Evolutionary conservation across 1,140 invertebrate genomes (phyloP), one percentile per base, ranked within the genome.

Genomic region (Trichomalopsis sarcophagae): DNA sequence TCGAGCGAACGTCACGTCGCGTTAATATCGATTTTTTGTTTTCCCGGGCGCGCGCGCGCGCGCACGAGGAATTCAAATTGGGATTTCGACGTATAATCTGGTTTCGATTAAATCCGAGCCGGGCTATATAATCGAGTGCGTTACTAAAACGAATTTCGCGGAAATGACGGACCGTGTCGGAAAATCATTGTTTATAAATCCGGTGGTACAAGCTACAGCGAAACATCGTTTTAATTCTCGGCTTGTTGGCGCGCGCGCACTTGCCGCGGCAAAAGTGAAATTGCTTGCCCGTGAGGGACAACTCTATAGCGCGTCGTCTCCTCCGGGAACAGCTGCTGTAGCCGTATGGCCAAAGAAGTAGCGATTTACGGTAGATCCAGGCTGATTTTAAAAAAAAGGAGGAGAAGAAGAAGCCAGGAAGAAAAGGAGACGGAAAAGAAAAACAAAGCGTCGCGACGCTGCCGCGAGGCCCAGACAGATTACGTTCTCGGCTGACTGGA

Each of bases 401-500:
- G 50, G 71, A 17, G 13, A 33, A n/a, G n/a, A 78, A 33, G 4
- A n/a, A 23, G 62, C 5, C 9, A 17, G 62, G 2, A 13, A 66
- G 21, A 77, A 75, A 36, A 17, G 11, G 30, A 36, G 73, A 75
- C 5, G 17, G 40, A 75, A 73, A 21, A 82, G 44, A 79, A 84
- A 87, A 23, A 50, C 21, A 77, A 50, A 84, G 84, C 86, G 78
- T 81, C 84, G 80, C 79, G 44, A 69, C 17, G 62, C 40, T 69
- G 87, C 88, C 88, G 84, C 84, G 74, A 87, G 89, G 86, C 81
- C 87, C 86, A 90, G 89, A 89, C 90, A 88, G 89, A 91, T 91
- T 91, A 90, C 87, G 86, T 87, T 87, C 87, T 79, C 88, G 88
- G 87, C 84, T 78, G 88, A 89, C 89, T 89, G 77, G 86, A 87